Percentiles rank a stretch among this genome's conserved stretches.
Evolutionary conservation across 2,888 invertebrate species (phyloP).

Genomic region (Chrysopilus asiliformis): DNA sequence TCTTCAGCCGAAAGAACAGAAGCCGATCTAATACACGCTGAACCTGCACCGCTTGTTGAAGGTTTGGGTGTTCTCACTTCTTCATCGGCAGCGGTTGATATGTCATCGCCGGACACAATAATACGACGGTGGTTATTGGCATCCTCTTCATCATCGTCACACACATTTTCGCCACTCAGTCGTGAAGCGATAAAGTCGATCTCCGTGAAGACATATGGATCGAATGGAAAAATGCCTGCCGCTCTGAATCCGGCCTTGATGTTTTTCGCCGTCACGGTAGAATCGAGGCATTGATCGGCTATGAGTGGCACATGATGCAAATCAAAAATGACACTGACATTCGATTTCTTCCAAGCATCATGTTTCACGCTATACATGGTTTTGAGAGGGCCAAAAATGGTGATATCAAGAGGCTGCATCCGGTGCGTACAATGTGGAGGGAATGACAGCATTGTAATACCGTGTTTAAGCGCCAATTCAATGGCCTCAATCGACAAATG

Average conservation of each 20-base stretch:
- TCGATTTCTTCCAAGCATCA: neutral
- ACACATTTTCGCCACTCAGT: conserved; percentile 1
- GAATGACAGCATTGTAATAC: conserved; percentile 13
- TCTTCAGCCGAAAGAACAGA: no score
- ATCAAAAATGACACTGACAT: neutral
- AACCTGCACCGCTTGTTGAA: neutral
- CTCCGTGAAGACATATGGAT: conserved; percentile 3
- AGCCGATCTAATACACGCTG: neutral
- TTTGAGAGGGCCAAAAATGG: conserved; percentile 3
- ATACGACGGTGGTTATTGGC: conserved; percentile 1
- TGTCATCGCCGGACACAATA: neutral
- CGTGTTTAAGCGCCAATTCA: conserved; percentile 19
- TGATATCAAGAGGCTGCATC: conserved; percentile 2
- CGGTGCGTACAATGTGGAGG: conserved; percentile 6
- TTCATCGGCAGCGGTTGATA: neutral
- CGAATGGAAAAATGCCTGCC: conserved; percentile 4
- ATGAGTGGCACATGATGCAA: conserved; percentile 1
- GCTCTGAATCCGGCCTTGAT: conserved; percentile 45
- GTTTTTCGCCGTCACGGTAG: conserved; percentile 78
- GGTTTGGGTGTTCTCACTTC: neutral
- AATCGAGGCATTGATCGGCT: conserved; percentile 34
- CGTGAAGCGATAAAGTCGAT: neutral
- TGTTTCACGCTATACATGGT: neutral
- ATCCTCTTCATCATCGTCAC: neutral
- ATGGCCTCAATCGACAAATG: conserved; percentile 18